Evolutionary conservation across 2,797 vertebrate genomes (phyloP), one percentile per base, ranked within the genome.

Genomic region (Neosalanx taihuensis): DNA sequence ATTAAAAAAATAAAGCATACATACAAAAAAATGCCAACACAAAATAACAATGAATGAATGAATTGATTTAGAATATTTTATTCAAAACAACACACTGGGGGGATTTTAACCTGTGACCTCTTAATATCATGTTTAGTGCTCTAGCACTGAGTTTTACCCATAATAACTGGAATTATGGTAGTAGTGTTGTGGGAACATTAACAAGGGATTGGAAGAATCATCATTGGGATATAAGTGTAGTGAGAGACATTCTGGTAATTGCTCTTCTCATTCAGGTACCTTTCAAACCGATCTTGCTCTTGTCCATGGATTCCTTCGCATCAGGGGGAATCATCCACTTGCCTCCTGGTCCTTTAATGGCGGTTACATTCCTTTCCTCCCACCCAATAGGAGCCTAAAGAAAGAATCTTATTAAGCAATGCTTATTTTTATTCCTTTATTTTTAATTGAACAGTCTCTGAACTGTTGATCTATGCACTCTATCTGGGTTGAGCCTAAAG

Each of bases 251-350:
- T 53, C 3, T 15, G 15, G 4, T 15, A 15, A 53, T 53, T 53
- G 49, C 2, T 2, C 13, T 53, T 4, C 18, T 10, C 29, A 31
- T 61, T 6, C 13, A 31, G 29, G 59, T 61, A 97, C 96, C 97
- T 93, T 98, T 99, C 61, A 99, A 87, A 31, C 96, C 97, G 71
- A 99, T 97, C 91, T 97, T 97, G 88, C 94, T 97, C 85, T 86
- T 93, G 88, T 98, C 95, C 96, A 99, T 98, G 7, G 97, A 99
- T 81, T 97, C 96, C 86, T 96, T 98, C 70, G 95, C 95, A 49
- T 98, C 96, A 5, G 92, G 93, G 2, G 96, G 96, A 73, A 99
- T 98, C 94, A 94, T 97, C 97, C 97, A 99, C 68, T 87, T 92
- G 18, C 96, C 95, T 29, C 96, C 94, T 0, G 96, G 95, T 18